Percentiles rank a stretch among this genome's conserved stretches.
These are phyloP conservation scores for Leptodactylus fallax DNA, from an alignment of 2,797 vertebrate species.

Conservation along the genomic window DNA sequence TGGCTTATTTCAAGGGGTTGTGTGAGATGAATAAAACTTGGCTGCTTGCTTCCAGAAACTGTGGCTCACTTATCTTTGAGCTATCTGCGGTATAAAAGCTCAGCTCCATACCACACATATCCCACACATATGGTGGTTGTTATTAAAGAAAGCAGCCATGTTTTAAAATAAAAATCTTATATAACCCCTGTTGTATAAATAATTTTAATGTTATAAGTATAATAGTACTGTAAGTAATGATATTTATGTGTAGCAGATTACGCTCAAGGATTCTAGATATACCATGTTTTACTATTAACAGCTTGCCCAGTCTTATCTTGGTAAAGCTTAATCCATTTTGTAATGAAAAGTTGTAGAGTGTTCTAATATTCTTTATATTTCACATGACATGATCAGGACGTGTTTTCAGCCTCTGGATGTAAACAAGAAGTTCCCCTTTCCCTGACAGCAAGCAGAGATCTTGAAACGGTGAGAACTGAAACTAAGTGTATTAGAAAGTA, in stretches of 20 bases:
- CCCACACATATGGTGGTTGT: no score
- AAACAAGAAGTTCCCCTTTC: slow-evolving; percentile 11
- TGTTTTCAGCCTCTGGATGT: slow-evolving; percentile 10
- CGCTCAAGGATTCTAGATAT: not conserved
- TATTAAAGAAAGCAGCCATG: no score
- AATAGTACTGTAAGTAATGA: no score
- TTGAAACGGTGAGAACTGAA: slow-evolving; percentile 1
- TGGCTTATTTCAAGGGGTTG: no score
- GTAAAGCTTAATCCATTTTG: not conserved
- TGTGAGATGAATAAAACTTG: no score
- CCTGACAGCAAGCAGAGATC: slow-evolving; percentile 22
- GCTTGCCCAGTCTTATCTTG: not conserved
- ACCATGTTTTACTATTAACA: not conserved
- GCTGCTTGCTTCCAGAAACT: not conserved
- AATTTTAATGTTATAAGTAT: no score
- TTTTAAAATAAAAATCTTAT: no score
- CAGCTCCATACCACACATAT: no score
- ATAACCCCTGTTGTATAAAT: no score
- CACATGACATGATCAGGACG: not conserved
- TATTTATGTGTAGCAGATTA: not conserved
- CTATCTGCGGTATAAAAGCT: no score
- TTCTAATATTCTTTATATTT: not conserved
- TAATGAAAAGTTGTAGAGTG: not conserved
- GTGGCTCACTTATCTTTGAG: no score
- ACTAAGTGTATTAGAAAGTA: not conserved